These are phyloP conservation scores for Asteroscopus sphinx DNA, from an alignment of 2,888 invertebrate genomes.

Conservation along the genomic window DNA sequence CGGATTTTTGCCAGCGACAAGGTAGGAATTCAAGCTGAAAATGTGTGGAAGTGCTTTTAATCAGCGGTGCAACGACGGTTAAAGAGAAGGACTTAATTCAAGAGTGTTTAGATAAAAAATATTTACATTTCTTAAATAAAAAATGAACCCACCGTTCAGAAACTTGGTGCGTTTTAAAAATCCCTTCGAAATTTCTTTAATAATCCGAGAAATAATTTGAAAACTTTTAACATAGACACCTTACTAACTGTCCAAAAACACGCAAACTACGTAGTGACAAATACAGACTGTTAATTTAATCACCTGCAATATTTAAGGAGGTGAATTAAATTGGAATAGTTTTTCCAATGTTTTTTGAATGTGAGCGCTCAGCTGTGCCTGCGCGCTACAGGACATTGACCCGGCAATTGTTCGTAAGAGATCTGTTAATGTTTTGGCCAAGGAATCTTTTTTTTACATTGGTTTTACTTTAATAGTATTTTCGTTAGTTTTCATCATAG, in stretches of 20 bases:
- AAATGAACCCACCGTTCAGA: background rate
- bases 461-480: too few relatives aligned
- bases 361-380: too few relatives aligned
- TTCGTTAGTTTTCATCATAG: too few relatives aligned
- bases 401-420: too few relatives aligned
- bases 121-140: background rate
- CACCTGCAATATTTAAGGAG: too few relatives aligned
- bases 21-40: background rate
- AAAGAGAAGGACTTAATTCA: background rate
- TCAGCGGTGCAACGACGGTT: background rate
- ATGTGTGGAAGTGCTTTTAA: constrained; percentile 2
- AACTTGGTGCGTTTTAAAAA: background rate
- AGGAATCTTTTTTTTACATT: too few relatives aligned
- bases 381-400: too few relatives aligned
- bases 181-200: background rate
- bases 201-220: background rate
- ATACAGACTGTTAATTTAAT: too few relatives aligned
- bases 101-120: background rate
- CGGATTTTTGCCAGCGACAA: background rate
- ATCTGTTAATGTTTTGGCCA: too few relatives aligned
- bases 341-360: too few relatives aligned
- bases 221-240: background rate
- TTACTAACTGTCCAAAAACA: background rate
- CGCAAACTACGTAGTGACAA: background rate
- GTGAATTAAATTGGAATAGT: too few relatives aligned